phyloP scores from a whole-genome alignment of 1,140 invertebrate species.

The Anagrus nilaparvatae region DNA sequence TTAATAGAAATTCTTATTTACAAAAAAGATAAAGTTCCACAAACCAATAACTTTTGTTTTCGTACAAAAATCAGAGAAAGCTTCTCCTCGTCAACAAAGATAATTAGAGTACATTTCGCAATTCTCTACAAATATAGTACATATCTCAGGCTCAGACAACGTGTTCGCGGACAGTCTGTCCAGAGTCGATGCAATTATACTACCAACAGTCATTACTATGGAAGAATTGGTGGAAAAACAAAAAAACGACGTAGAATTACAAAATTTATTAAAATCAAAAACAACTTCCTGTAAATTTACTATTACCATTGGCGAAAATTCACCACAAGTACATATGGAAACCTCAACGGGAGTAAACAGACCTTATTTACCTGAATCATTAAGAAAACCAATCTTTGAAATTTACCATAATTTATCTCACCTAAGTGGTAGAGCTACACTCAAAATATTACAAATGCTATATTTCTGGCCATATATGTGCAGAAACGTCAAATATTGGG shows the following conservation, averaged over 20 bases:
- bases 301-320: slow-evolving; percentile 3
- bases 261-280: background rate
- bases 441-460: slow-evolving; percentile 5
- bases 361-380: slow-evolving; percentile 18
- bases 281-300: background rate
- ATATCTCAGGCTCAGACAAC: too few relatives aligned
- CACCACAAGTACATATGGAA: slow-evolving; percentile 11
- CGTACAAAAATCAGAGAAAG: too few relatives aligned
- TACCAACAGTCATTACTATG: too few relatives aligned
- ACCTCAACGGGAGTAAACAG: slow-evolving; percentile 11
- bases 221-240: background rate
- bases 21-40: too few relatives aligned
- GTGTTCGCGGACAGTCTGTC: too few relatives aligned
- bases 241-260: background rate
- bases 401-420: slow-evolving; percentile 18
- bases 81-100: too few relatives aligned
- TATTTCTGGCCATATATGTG: slow-evolving; percentile 16
- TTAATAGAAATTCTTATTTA: too few relatives aligned
- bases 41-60: too few relatives aligned
- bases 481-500: slow-evolving; percentile 14
- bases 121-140: too few relatives aligned
- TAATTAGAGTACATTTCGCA: too few relatives aligned
- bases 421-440: slow-evolving; percentile 16
- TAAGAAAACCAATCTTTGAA: slow-evolving; percentile 17
- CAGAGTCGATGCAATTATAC: too few relatives aligned